phyloP scores from a whole-genome alignment of 2,113 vertebrate species.

The Eolophus roseicapilla region DNA sequence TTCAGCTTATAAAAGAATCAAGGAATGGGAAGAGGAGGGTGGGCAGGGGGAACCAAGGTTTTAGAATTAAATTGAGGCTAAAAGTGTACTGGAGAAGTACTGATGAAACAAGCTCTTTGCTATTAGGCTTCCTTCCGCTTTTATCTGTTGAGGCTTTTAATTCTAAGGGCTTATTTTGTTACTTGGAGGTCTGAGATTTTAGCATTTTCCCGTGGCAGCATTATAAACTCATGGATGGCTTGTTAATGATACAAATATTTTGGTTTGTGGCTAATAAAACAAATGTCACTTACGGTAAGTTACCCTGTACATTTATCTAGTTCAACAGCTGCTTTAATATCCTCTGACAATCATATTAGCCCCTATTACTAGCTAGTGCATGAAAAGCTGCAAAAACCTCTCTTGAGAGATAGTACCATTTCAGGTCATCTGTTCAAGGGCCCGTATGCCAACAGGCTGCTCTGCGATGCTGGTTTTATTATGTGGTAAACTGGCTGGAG shows the following conservation, averaged over 20 bases:
- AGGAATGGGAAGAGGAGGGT: background rate
- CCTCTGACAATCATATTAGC: background rate
- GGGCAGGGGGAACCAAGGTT: background rate
- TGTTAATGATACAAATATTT: background rate
- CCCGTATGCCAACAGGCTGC: background rate
- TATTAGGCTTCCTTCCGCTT: background rate
- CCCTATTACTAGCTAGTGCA: background rate
- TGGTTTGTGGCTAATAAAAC: background rate
- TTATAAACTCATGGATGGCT: background rate
- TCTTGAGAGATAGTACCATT: background rate
- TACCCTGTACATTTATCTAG: background rate
- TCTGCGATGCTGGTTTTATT: background rate
- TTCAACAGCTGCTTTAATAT: background rate
- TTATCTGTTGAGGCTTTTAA: background rate
- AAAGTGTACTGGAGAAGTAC: background rate
- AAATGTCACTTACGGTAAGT: background rate
- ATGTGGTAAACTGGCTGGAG: background rate
- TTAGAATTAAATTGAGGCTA: slow-evolving; percentile 1
- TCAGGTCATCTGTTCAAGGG: background rate
- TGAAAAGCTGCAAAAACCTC: background rate
- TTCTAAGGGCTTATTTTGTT: background rate
- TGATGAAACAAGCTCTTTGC: background rate
- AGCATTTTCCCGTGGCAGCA: background rate
- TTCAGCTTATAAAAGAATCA: background rate
- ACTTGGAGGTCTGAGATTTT: background rate